Conservation (phyloP, 2,888 invertebrate genomes). For the Caradrina clavipalpis region DNA sequence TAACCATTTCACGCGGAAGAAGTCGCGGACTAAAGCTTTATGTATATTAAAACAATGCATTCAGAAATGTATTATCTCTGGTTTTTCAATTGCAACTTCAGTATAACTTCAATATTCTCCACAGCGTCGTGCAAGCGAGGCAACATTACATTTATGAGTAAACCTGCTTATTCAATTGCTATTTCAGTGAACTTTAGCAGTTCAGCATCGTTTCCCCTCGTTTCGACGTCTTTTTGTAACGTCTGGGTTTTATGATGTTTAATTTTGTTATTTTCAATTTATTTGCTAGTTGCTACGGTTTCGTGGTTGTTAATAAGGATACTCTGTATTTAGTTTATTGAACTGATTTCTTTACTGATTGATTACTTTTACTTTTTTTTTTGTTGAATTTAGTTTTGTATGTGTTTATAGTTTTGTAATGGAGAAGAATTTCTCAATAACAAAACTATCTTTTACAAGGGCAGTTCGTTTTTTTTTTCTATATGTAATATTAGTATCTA, state of each 20-base stretch:
- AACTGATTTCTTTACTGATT: too few relatives aligned
- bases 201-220: conserved; percentile 40
- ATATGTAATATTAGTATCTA: too few relatives aligned
- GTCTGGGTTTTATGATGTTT: conserved; percentile 9
- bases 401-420: too few relatives aligned
- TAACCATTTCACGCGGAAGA: too few relatives aligned
- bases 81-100: conserved; percentile 3
- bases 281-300: background rate
- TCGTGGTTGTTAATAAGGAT: background rate
- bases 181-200: conserved; percentile 33
- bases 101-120: conserved; percentile 20
- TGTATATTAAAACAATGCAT: too few relatives aligned
- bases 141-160: conserved; percentile 40
- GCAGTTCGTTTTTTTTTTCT: too few relatives aligned
- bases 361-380: too few relatives aligned
- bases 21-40: too few relatives aligned
- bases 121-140: conserved; percentile 23
- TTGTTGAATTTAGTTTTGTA: too few relatives aligned
- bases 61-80: background rate
- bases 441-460: too few relatives aligned
- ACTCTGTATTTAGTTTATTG: too few relatives aligned
- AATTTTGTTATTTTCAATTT: background rate
- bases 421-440: too few relatives aligned
- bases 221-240: conserved; percentile 24
- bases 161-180: conserved; percentile 49